These are phyloP conservation scores for Zonotrichia leucophrys DNA, from an alignment of 2,113 vertebrate species.

Conservation along the genomic window DNA sequence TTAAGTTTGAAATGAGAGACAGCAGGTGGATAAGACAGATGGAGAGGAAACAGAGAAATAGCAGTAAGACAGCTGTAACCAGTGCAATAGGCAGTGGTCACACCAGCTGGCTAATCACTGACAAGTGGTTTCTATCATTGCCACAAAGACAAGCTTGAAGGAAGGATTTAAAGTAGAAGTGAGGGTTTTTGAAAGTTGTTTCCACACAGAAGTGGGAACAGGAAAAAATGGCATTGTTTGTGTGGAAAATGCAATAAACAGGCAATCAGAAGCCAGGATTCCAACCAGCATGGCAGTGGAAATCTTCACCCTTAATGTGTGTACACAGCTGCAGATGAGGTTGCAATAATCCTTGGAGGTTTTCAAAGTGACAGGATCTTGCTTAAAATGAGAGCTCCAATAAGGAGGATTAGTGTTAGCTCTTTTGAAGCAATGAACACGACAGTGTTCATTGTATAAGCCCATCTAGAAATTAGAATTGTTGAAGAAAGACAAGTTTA, in stretches of 20 bases:
- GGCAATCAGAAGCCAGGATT: not conserved
- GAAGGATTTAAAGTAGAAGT: slow-evolving; percentile 34
- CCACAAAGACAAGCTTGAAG: not conserved
- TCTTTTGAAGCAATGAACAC: not conserved
- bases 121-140: slow-evolving; percentile 19
- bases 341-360: not conserved
- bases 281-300: not conserved
- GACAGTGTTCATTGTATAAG: not conserved
- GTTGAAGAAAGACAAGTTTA: not conserved
- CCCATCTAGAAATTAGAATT: not conserved
- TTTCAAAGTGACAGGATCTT: not conserved
- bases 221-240: not conserved
- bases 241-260: not conserved
- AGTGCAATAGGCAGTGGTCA: slow-evolving; percentile 43
- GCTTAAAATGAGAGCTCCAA: not conserved
- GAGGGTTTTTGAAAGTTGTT: not conserved
- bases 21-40: slow-evolving; percentile 64
- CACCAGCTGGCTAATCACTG: slow-evolving; percentile 59
- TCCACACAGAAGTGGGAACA: not conserved
- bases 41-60: slow-evolving; percentile 56
- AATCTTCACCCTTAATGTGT: not conserved
- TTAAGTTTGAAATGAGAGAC: slow-evolving; percentile 48
- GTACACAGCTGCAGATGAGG: not conserved
- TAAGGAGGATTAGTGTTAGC: not conserved
- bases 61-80: slow-evolving; percentile 54